A percentile compares a stretch with the other conserved stretches of the same genome.
Conservation (phyloP, 1,140 invertebrate genomes). For the Procambarus clarkii region DNA sequence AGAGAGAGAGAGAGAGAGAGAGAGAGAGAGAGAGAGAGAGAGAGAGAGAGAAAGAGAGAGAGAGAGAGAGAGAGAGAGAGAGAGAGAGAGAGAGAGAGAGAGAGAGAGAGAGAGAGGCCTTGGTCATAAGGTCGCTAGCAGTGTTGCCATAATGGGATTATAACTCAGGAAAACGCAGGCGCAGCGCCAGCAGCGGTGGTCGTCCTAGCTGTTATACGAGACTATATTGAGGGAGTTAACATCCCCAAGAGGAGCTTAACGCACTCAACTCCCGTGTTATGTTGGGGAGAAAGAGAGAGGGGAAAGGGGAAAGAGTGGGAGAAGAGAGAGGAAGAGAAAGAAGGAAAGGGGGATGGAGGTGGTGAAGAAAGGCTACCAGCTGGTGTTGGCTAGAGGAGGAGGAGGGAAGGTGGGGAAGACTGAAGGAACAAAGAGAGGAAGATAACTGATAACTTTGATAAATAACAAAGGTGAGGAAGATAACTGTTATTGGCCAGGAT, state of each 20-base stretch:
- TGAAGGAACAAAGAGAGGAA: neutral
- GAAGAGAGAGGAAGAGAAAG: neutral
- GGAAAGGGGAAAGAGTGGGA: neutral
- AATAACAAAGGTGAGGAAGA: no score
- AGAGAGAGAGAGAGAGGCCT: neutral
- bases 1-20: no score
- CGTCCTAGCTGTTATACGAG: neutral
- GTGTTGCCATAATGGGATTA: neutral
- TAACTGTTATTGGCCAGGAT: no score
- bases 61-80: no score
- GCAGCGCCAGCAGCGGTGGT: neutral
- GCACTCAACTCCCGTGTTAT: neutral
- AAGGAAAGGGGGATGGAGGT: no score
- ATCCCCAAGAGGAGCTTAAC: neutral
- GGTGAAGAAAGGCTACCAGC: no score
- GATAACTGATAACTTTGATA: neutral
- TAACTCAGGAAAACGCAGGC: neutral
- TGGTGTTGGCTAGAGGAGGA: no score
- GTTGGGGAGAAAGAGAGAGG: neutral
- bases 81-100: neutral
- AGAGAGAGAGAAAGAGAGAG: no score
- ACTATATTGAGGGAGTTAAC: conserved; percentile 11
- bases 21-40: no score
- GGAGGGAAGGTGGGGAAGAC: neutral
- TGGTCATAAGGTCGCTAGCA: neutral